A percentile compares a stretch with the other conserved stretches of the same genome.
phyloP scores from a whole-genome alignment of 2,888 invertebrate species.

The Chrysolina oricalcia region DNA sequence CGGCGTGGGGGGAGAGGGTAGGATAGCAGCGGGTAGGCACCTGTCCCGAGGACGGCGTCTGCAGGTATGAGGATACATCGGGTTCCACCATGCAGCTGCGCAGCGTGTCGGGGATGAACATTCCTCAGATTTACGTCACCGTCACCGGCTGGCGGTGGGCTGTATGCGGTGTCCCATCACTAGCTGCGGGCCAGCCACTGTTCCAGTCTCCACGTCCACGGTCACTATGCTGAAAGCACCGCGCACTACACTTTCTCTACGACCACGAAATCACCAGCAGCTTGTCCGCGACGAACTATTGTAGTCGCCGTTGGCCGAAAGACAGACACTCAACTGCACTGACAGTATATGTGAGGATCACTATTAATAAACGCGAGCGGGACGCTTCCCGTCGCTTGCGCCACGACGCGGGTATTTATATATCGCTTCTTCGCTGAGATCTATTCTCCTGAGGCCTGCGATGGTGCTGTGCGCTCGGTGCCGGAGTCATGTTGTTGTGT shows the following conservation, averaged over 20 bases:
- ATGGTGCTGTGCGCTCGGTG: constrained; percentile 47
- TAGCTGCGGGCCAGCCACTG: constrained; percentile 52
- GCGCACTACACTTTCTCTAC: not conserved
- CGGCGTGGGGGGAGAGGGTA: constrained; percentile 71
- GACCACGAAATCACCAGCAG: not conserved
- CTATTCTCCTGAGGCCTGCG: constrained; percentile 57
- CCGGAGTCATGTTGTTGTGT: constrained; percentile 54
- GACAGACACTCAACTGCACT: constrained; percentile 49
- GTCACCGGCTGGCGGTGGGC: constrained; percentile 67
- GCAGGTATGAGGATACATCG: constrained; percentile 94
- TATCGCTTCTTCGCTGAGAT: constrained; percentile 61
- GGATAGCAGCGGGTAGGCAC: constrained; percentile 80
- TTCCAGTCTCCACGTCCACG: constrained; percentile 47
- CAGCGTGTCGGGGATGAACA: constrained; percentile 95
- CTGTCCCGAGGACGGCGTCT: constrained; percentile 96
- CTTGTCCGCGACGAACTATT: constrained; percentile 21
- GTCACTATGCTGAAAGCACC: constrained; percentile 15
- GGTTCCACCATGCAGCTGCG: constrained; percentile 97
- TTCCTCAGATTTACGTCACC: constrained; percentile 73
- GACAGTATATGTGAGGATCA: constrained; percentile 56
- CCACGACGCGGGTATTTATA: constrained; percentile 56
- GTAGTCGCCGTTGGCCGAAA: constrained; percentile 43
- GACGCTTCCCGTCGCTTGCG: constrained; percentile 53
- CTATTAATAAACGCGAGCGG: constrained; percentile 63
- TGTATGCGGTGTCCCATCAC: constrained; percentile 67